phyloP scores from a whole-genome alignment of 37 sponge, comb jelly and placozoan genomes.

The Diacarnus erythraeanus region DNA sequence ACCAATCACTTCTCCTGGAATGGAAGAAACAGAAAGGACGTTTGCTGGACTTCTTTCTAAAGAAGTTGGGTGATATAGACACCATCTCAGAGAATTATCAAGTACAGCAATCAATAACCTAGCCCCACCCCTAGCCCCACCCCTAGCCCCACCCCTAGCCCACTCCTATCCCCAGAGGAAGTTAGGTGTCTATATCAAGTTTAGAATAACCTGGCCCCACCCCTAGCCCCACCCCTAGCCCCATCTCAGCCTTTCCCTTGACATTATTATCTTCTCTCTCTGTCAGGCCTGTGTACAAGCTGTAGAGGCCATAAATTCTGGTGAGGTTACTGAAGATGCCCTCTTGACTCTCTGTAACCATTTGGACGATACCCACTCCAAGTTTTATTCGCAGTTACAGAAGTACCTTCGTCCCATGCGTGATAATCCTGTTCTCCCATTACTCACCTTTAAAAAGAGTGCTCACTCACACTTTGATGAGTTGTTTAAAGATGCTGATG shows the following conservation, averaged over 20 bases:
- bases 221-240: too few relatives aligned
- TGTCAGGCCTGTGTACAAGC: slow-evolving; percentile 41
- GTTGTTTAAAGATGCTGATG: slow-evolving; percentile 16
- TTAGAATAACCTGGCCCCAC: too few relatives aligned
- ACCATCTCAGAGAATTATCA: not conserved
- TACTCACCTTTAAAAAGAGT: slow-evolving; percentile 4
- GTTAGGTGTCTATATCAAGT: too few relatives aligned
- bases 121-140: too few relatives aligned
- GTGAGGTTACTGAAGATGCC: slow-evolving; percentile 24
- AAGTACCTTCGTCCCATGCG: slow-evolving; percentile 32
- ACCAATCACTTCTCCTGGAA: slow-evolving; percentile 52
- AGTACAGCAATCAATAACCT: too few relatives aligned
- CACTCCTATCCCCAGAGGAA: too few relatives aligned
- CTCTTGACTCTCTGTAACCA: slow-evolving; percentile 36
- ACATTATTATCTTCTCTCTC: too few relatives aligned
- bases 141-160: too few relatives aligned
- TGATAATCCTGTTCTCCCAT: slow-evolving; percentile 34
- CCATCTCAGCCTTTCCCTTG: too few relatives aligned
- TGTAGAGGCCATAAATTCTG: slow-evolving; percentile 28
- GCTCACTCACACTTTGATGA: slow-evolving; percentile 3
- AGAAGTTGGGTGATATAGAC: slow-evolving; percentile 26
- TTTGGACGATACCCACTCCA: slow-evolving; percentile 6
- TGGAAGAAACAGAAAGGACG: slow-evolving; percentile 54
- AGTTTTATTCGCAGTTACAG: slow-evolving; percentile 23
- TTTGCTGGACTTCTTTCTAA: slow-evolving; percentile 22